Base-by-base conservation (phyloP, 2,888 invertebrate genomes). In the Cheilosia vernalis region DNA sequence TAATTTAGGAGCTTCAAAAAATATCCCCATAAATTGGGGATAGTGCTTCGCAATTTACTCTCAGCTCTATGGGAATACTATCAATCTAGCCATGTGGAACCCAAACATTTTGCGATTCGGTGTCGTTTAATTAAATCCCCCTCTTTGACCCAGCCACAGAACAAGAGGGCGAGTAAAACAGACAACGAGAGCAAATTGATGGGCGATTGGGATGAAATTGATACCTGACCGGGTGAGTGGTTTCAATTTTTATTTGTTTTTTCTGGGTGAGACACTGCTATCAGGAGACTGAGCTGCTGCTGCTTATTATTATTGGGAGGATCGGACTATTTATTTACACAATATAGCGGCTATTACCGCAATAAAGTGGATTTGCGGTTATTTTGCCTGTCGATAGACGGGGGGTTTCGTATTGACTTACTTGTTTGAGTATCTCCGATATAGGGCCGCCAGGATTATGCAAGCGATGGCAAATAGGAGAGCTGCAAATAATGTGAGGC, bases 391-490 rank as follows among this genome's bases (percentile, higher is more conserved):
- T 64, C 42, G 1, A 4, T 19, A 24, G 10, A 27, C 15, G 2
- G 13, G 1, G 15, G 6, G 27, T 30, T 21, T 30, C 9, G 21
- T 77, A 66, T 86, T 78, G 69, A 88, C 92, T 88, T 93, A 94
- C 88, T 94, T 92, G 77, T 93, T 92, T 4, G 93, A 92, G 87
- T 94, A 94, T 49, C 94, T 91, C 72, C 94, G 93, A 90, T 96
- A 96, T 87, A 97, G 92, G 27, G 96, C 95, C 0, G 95, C 96
- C 69, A 96, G 92, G 42, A 96, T 95, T 15, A 96, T 95, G 89
- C 96, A 96, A 13, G 96, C 96, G 4, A 96, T 94, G 6, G 96
- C 94, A 44, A 96, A 95, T 69, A 97, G 92, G 63, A 96, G 93
- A 3, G 95, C 96, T 21, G 96, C 96, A 90, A 95, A 95, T 7